Evolutionary conservation across 2,113 vertebrate genomes (phyloP), one percentile per base, ranked within the genome.

Genomic region (human): DNA sequence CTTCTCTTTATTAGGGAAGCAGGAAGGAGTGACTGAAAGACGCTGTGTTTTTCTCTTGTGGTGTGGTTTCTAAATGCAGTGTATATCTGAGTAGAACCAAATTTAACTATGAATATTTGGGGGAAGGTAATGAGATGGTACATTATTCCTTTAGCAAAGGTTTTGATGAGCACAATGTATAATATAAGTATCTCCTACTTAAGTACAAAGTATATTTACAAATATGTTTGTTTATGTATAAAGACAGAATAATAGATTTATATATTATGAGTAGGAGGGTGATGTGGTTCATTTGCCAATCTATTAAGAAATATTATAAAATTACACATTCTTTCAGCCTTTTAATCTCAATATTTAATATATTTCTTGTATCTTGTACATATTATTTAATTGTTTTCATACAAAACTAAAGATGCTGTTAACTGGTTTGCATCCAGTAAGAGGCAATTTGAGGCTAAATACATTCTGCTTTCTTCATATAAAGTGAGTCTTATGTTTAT

Each of bases 1-100:
- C 35, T 72, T 52, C 30, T n/a, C 18, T 92, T 97, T 83, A 72
- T 92, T 97, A 90, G 68, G 38, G 43, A 90, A 80, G 16, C 68
- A 52, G 64, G 23, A 73, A 94, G 64, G 85, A 94, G 81, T 45
- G 92, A 66, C 3, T 25, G 70, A 88, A 23, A 50, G 20, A 17
- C 6, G 4, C 5, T 2, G 1, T 18, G 14, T 70, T 55, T 55
- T 75, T 86, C 48, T 64, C 61, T 90, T 11, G 6, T 66, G 64
- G 22, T 88, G 72, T 93, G 20, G 12, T 79, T 92, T 90, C 23
- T 59, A 80, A 95, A 40, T 1, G 50, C 12, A 91, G 38, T 40
- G 91, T 18, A 9, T 75, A 48, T 89, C 78, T 27, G 35, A 48
- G 22, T 57, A 20, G 27, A 84, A n/a, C 35, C 35, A 76, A 12